Conservation (phyloP, 2,888 invertebrate species). For the Nematopogon swammerdamellus region DNA sequence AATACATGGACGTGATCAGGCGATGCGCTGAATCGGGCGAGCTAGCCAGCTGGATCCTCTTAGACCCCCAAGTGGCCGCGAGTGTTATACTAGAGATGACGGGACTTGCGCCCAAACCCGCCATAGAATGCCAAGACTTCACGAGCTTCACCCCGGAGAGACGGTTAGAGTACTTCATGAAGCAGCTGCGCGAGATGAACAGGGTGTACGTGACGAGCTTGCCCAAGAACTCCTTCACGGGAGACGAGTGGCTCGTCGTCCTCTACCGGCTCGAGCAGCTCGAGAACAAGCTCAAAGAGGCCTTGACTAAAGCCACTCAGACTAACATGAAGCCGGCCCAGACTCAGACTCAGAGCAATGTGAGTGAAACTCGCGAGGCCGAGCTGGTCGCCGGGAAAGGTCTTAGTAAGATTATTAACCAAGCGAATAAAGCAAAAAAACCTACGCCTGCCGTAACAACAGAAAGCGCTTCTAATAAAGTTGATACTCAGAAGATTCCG, state of each 20-base stretch:
- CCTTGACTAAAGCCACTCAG: constrained; percentile 22
- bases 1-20: constrained; percentile 34
- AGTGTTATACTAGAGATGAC: constrained; percentile 38
- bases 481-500: background rate
- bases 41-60: constrained; percentile 29
- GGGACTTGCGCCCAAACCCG: constrained; percentile 26
- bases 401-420: constrained; percentile 41
- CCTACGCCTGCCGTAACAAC: constrained; percentile 2
- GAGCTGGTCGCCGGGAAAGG: constrained; percentile 41
- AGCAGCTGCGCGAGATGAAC: constrained; percentile 30
- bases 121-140: constrained; percentile 22
- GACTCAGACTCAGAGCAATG: constrained; percentile 15
- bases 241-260: constrained; percentile 43
- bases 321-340: constrained; percentile 10
- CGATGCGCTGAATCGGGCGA: constrained; percentile 35
- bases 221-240: constrained; percentile 30
- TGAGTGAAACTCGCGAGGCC: constrained; percentile 28
- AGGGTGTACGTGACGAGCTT: constrained; percentile 34
- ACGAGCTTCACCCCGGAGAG: constrained; percentile 18
- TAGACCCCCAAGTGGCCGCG: constrained; percentile 31
- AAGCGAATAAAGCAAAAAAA: constrained; percentile 28
- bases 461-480: background rate
- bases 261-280: constrained; percentile 34
- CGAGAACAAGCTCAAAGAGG: constrained; percentile 29
- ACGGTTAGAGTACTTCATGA: constrained; percentile 33